A percentile compares a stretch with the other conserved stretches of the same genome.
Conservation (phyloP, 2,113 vertebrate genomes). For the Dasyurus viverrinus region DNA sequence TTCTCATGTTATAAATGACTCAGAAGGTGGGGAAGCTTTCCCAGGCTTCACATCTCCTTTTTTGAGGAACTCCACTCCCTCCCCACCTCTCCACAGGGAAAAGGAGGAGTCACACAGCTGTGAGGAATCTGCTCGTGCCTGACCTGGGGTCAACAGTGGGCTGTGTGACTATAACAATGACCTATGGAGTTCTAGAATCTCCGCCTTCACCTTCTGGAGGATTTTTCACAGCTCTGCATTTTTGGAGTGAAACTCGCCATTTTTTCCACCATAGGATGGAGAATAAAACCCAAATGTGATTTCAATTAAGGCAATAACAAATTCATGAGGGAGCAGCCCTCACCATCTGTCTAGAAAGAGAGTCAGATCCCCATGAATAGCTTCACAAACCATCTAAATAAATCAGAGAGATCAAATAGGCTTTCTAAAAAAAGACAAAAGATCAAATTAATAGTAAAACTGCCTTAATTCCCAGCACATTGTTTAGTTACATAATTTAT, state of each 20-base stretch:
- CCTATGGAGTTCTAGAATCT: slow-evolving; percentile 72
- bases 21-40: slow-evolving; percentile 50
- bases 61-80: neutral
- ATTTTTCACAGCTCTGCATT: slow-evolving; percentile 58
- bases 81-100: slow-evolving; percentile 52
- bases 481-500: slow-evolving; percentile 65
- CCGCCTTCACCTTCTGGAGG: slow-evolving; percentile 57
- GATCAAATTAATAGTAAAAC: slow-evolving; percentile 66
- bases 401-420: slow-evolving; percentile 57
- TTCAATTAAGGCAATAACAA: slow-evolving; percentile 80
- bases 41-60: slow-evolving; percentile 52
- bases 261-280: slow-evolving; percentile 16
- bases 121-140: slow-evolving; percentile 55
- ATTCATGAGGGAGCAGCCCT: slow-evolving; percentile 74
- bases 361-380: slow-evolving; percentile 52
- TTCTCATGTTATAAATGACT: slow-evolving; percentile 58
- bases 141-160: slow-evolving; percentile 61
- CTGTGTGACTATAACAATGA: slow-evolving; percentile 18
- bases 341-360: slow-evolving; percentile 78
- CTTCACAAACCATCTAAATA: slow-evolving; percentile 65
- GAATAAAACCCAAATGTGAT: slow-evolving; percentile 76
- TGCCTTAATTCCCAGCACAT: slow-evolving; percentile 66
- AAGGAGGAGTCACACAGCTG: slow-evolving; percentile 61
- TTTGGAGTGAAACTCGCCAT: slow-evolving; percentile 45
- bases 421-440: slow-evolving; percentile 68